Evolutionary conservation across 2,113 vertebrate genomes (phyloP).

Genomic region (Macquaria australasica): DNA sequence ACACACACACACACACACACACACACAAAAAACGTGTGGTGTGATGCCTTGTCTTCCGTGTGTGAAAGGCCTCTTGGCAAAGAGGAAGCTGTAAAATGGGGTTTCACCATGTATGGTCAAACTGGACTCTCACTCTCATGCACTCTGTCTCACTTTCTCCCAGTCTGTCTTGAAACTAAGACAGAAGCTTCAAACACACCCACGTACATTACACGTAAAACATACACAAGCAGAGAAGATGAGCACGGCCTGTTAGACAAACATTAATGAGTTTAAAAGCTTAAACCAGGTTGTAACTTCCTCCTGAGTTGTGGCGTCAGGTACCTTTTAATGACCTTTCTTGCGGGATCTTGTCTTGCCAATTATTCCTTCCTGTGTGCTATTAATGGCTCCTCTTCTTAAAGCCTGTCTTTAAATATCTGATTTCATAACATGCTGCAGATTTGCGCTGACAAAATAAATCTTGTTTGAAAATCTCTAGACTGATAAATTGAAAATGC

Average conservation of each 20-base stretch:
- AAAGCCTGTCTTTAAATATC: neutral
- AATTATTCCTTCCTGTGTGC: neutral
- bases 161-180: constrained; percentile 21
- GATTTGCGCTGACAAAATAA: neutral
- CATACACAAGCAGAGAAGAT: neutral
- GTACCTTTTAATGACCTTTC: neutral
- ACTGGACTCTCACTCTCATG: constrained; percentile 8
- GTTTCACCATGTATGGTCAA: constrained; percentile 72
- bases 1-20: neutral
- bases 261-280: neutral
- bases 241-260: neutral
- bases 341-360: neutral
- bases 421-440: neutral
- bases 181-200: constrained; percentile 27
- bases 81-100: constrained; percentile 28
- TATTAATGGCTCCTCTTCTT: neutral
- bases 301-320: neutral
- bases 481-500: neutral
- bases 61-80: constrained; percentile 34
- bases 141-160: constrained; percentile 30
- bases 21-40: neutral
- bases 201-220: neutral
- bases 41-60: constrained; percentile 10
- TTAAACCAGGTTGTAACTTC: neutral
- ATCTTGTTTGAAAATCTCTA: neutral